A percentile compares a stretch with the other conserved stretches of the same genome.
These are phyloP conservation scores for Didymodactylos carnosus DNA, from an alignment of 2,888 invertebrate species.

Conservation along the genomic window DNA sequence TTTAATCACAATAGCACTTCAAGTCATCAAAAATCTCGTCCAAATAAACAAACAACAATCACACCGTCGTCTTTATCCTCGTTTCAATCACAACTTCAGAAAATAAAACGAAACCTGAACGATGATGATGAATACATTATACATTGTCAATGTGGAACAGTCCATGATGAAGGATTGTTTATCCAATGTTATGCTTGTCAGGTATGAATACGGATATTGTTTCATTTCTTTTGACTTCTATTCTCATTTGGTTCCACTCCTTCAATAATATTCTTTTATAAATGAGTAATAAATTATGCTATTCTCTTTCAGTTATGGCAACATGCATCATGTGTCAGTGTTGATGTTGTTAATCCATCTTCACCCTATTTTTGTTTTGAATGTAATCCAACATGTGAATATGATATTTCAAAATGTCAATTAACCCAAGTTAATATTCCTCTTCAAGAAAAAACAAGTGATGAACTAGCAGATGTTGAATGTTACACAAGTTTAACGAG, in stretches of 20 bases:
- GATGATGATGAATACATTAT: background rate
- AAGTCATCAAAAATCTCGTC: background rate
- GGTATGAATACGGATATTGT: background rate
- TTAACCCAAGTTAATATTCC: background rate
- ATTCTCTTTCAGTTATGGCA: background rate
- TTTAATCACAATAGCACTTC: background rate
- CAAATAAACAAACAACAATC: background rate
- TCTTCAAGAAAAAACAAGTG: background rate
- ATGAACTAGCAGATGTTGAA: background rate
- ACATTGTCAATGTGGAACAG: background rate
- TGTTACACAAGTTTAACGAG: background rate
- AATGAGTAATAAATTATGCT: background rate
- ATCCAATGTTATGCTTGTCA: background rate
- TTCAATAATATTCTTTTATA: too few relatives aligned
- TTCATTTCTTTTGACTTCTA: too few relatives aligned
- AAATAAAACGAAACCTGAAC: too few relatives aligned
- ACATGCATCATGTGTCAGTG: background rate
- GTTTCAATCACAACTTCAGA: too few relatives aligned
- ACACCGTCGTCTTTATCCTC: too few relatives aligned
- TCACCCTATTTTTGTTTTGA: background rate
- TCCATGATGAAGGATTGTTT: background rate
- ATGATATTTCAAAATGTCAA: background rate
- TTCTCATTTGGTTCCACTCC: too few relatives aligned
- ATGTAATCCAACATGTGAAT: background rate
- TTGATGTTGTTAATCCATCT: background rate